Percentiles rank a stretch among this genome's conserved stretches.
phyloP scores from a whole-genome alignment of 2,797 vertebrate genomes.

The Heliangelus exortis region DNA sequence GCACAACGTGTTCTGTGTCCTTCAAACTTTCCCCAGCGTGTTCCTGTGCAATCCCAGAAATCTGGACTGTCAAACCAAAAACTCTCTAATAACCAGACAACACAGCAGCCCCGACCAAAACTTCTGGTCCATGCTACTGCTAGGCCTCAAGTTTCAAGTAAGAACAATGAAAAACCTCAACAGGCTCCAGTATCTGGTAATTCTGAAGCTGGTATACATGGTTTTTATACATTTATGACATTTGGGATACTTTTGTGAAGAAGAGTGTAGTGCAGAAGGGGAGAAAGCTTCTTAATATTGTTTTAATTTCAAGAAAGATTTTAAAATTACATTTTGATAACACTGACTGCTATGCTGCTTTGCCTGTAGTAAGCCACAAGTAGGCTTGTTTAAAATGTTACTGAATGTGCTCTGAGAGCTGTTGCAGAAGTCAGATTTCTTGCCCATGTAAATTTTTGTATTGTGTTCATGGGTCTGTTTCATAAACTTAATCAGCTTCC shows the following conservation, averaged over 20 bases:
- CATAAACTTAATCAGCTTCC: background rate
- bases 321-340: background rate
- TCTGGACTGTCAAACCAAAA: slow-evolving; percentile 36
- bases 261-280: background rate
- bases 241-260: background rate
- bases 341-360: background rate
- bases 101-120: slow-evolving; percentile 31
- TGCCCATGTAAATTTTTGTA: background rate
- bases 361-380: background rate
- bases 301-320: background rate
- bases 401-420: background rate
- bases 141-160: slow-evolving; percentile 4
- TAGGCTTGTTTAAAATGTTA: background rate
- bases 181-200: slow-evolving; percentile 67
- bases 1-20: slow-evolving; percentile 77
- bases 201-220: background rate
- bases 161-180: slow-evolving; percentile 39
- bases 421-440: background rate
- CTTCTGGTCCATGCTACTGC: background rate
- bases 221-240: background rate
- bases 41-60: slow-evolving; percentile 75
- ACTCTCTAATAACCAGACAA: background rate
- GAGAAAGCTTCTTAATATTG: accelerated
- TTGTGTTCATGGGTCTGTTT: background rate
- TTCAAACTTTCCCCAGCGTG: slow-evolving; percentile 83